These are phyloP conservation scores for Eulacestoma nigropectus DNA, from an alignment of 2,113 vertebrate genomes.

Conservation along the genomic window DNA sequence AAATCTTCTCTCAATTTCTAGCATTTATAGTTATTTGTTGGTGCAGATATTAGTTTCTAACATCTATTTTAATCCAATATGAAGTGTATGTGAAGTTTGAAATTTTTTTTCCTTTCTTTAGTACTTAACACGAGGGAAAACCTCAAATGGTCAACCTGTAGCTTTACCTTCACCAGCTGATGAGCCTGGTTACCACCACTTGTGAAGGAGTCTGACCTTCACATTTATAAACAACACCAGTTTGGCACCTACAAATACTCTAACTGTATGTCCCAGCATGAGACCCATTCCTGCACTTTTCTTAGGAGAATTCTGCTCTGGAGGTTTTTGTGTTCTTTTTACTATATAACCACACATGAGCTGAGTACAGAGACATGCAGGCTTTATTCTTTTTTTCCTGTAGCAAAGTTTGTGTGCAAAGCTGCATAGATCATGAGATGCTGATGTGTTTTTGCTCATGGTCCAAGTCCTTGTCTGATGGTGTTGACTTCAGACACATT, in stretches of 20 bases:
- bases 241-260: not conserved
- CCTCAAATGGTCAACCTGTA: not conserved
- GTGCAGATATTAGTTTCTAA: not conserved
- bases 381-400: not conserved
- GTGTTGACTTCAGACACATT: not conserved
- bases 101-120: rapidly evolving
- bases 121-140: not conserved
- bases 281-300: not conserved
- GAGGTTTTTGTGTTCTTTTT: not conserved
- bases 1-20: not conserved
- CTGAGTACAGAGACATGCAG: not conserved
- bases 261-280: not conserved
- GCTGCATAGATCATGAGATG: not conserved
- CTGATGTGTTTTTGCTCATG: not conserved
- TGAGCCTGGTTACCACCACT: not conserved
- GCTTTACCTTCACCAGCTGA: not conserved
- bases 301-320: not conserved
- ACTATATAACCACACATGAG: not conserved
- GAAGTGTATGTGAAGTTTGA: not conserved
- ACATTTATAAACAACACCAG: not conserved
- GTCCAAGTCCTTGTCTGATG: not conserved
- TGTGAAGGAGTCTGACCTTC: not conserved
- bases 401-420: not conserved
- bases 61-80: not conserved
- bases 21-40: not conserved